Conservation (phyloP, 2,888 invertebrate genomes). For the Euplexia lucipara region DNA sequence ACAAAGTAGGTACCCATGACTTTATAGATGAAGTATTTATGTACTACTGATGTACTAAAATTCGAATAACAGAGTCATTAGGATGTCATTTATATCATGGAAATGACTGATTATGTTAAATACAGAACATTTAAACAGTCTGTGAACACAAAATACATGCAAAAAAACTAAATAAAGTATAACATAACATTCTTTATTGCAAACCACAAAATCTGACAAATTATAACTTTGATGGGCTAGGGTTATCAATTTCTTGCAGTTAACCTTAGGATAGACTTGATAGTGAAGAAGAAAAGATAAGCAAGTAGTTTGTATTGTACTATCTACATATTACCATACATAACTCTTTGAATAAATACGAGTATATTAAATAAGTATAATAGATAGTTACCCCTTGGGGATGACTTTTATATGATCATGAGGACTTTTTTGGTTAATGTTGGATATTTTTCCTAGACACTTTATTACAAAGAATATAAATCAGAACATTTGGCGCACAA, state of each 20-base stretch:
- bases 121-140: conserved; percentile 9
- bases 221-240: too few relatives aligned
- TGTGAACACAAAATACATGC: background rate
- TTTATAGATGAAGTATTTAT: background rate
- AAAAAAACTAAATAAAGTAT: background rate
- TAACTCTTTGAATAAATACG: too few relatives aligned
- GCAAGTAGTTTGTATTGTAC: too few relatives aligned
- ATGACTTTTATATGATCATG: background rate
- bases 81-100: background rate
- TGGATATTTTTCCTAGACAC: too few relatives aligned
- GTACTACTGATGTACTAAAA: conserved; percentile 8
- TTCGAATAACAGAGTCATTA: conserved; percentile 14
- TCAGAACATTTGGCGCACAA: background rate
- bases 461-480: too few relatives aligned
- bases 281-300: too few relatives aligned
- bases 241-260: too few relatives aligned
- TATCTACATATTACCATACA: too few relatives aligned
- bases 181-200: too few relatives aligned
- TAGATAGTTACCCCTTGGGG: background rate
- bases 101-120: conserved; percentile 18
- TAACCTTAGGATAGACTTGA: too few relatives aligned
- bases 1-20: background rate
- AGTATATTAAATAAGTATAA: too few relatives aligned
- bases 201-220: too few relatives aligned
- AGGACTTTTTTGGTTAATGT: background rate